Evolutionary conservation across 2,888 invertebrate species (phyloP), one percentile per base, ranked within the genome.

Genomic region (Sinhomidia bicolor): DNA sequence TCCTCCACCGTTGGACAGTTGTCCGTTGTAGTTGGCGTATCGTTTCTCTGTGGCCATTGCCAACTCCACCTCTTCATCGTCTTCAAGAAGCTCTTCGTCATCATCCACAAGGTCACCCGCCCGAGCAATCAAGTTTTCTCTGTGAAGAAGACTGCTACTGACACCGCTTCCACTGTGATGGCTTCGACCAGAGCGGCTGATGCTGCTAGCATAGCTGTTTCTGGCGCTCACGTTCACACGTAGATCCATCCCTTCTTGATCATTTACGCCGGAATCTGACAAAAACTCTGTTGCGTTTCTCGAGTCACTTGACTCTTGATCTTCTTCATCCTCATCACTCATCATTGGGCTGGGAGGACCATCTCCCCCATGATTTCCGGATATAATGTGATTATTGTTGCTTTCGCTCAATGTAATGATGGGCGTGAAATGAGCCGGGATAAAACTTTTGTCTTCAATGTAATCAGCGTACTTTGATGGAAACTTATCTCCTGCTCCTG

Each of bases 331-430:
- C 32, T 91, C 89, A 36, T 91, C 90, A 12, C 90, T 90, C 89
- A 90, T 91, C 87, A 91, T 89, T 2, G 91, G 91, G 57, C 89
- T 89, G 14, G 91, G 91, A 14, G 90, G 90, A 26, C 88, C 88
- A 54, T 88, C 87, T 14, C 89, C 89, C 12, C 17, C 74, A 20
- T 90, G 90, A 85, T 80, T 90, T 36, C 89, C 90, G 36, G 86
- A 85, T 54, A 89, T 89, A 51, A 91, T 91, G 62, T 91, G 90
- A 86, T 91, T 91, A 44, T 90, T 91, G 62, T 91, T 91, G 85
- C 91, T 92, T 83, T 92, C 92, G 89, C 92, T 92, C 79, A 92
- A 79, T 14, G 91, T 91, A 17, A 92, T 91, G n/a, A 92, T 92
- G 5, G 92, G 92, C 1, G 91, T 90, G 65, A 92, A 92, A 60